These are phyloP conservation scores for Cassiopea xamachana DNA, from an alignment of 30 jellyfish, hydroid and myxozoan genomes.

Conservation along the genomic window DNA sequence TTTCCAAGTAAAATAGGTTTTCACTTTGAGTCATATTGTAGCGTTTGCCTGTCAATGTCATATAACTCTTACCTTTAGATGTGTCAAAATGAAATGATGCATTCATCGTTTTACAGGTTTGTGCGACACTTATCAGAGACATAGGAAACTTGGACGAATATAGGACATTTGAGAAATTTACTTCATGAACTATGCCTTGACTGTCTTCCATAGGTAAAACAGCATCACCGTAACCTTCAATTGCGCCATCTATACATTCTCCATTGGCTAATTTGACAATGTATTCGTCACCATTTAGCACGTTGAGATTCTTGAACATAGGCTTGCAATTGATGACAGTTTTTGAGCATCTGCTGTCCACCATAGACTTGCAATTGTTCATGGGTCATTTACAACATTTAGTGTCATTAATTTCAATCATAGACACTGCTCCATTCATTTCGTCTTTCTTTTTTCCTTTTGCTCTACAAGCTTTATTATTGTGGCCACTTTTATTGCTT, in stretches of 20 bases:
- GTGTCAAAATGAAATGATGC: conserved; percentile 5
- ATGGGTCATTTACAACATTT: neutral
- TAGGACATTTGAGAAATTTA: neutral
- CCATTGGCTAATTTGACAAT: conserved; percentile 4
- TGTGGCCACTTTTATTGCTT: neutral
- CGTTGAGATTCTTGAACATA: neutral
- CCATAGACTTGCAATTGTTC: conserved; percentile 3
- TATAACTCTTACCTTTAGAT: conserved; percentile 5
- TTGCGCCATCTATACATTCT: neutral
- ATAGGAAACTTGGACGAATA: conserved; percentile 15
- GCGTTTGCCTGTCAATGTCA: neutral
- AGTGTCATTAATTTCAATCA: conserved; percentile 8
- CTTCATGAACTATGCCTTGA: conserved; percentile 8
- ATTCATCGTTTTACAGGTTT: conserved; percentile 3
- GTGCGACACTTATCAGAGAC: conserved; percentile 11
- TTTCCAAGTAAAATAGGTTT: neutral
- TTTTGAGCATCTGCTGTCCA: conserved; percentile 11
- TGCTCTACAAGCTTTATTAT: neutral
- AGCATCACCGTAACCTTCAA: conserved; percentile 7
- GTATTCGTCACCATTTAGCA: neutral
- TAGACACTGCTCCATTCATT: neutral
- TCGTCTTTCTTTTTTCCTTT: neutral
- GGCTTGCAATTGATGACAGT: conserved; percentile 10
- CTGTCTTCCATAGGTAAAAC: neutral
- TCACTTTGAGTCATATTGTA: conserved; percentile 1